Base-by-base conservation (phyloP, 2,113 vertebrate species). In the Cyanocitta stelleri region DNA sequence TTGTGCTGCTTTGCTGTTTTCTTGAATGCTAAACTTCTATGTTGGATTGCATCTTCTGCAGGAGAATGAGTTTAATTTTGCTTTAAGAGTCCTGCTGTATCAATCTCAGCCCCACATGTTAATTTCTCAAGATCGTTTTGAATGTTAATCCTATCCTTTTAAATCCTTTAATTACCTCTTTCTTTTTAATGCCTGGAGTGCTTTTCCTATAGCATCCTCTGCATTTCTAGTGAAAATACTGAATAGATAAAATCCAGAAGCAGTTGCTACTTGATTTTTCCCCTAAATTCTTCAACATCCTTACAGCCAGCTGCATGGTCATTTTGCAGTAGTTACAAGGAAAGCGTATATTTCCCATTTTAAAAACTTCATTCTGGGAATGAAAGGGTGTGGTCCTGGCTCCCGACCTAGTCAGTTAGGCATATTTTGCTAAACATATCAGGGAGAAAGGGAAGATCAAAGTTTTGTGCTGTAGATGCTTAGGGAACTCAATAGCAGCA, bases 81-180 rank as follows among this genome's bases (percentile, higher is more conserved):
- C 24, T 79, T 37, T 46, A 43, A 39, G 32, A 56, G 29, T 37
- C 18, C 68, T 3, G 0, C 16, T 82, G 26, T 62, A 29, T 41
- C 51, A 68, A 1, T 80, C 51, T 68, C 33, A 88, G n/a, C 4
- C 43, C 6, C 37, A 52, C 27, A 24, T 73, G 26, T 43, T 66
- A 66, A 80, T 75, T 66, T 90, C 51, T 48, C 55, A 61, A 92
- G 29, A 88, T 86, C 0, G 58, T 73, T 95, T 79, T 63, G 56
- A 85, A 75, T 90, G 62, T 63, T 87, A 89, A 89, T 92, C 76
- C 11, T 29, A 54, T 61, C 61, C 29, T 78, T 93, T 81, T 9
- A 95, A 93, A 89, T 90, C 16, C 56, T 94, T 81, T 81, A 86
- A 93, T 92, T 84, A 39, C 22, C 30, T 93, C 51, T 86, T 85